phyloP scores from a whole-genome alignment of 1,140 invertebrate genomes.

The Coenobita brevimanus region DNA sequence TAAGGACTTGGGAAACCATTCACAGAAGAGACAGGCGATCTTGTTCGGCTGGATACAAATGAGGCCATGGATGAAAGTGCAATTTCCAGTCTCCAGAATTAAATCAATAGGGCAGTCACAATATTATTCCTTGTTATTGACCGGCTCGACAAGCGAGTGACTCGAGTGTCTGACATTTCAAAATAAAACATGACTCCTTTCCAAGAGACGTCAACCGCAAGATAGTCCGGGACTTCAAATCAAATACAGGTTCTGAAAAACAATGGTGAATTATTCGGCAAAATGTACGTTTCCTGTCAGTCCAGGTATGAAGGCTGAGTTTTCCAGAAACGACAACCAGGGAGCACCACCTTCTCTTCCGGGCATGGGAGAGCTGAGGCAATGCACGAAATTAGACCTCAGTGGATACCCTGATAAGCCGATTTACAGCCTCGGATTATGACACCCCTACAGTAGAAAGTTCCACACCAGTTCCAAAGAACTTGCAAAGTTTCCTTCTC shows the following conservation, averaged over 20 bases:
- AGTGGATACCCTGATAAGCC: neutral
- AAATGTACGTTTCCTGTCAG: slow-evolving; percentile 1
- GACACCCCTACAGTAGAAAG: no score
- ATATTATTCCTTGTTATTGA: no score
- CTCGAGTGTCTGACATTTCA: neutral
- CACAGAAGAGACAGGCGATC: neutral
- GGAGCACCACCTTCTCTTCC: no score
- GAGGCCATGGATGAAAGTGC: neutral
- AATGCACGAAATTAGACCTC: neutral
- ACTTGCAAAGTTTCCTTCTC: no score
- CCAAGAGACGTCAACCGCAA: neutral
- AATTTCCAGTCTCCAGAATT: no score
- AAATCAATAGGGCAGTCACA: no score
- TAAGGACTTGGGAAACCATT: neutral
- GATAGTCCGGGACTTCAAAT: neutral
- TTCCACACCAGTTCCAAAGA: no score
- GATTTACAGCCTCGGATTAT: no score
- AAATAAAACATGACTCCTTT: neutral
- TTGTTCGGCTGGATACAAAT: no score
- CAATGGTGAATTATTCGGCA: neutral
- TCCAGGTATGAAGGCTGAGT: neutral
- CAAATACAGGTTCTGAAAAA: neutral
- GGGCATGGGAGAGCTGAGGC: neutral
- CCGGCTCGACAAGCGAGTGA: neutral
- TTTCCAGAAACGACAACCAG: neutral